Evolutionary conservation across 2,888 invertebrate species (phyloP).

Genomic region (Luperina testacea): DNA sequence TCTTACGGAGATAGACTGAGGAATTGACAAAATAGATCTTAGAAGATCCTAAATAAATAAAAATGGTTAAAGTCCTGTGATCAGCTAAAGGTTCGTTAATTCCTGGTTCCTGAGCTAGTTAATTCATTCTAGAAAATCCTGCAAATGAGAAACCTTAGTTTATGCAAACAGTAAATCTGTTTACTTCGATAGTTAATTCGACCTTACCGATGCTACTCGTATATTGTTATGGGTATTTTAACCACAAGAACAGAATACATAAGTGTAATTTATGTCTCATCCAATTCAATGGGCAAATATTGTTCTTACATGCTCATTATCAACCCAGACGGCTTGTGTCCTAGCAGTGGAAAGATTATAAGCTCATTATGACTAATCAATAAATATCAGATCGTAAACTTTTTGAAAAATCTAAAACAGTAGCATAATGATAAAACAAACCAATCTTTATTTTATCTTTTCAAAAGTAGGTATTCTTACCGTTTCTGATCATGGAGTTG

Average conservation of each 20-base stretch:
- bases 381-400: neutral
- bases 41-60: neutral
- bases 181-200: neutral
- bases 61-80: neutral
- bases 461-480: constrained; percentile 58
- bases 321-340: neutral
- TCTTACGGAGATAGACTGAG: constrained; percentile 75
- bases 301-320: neutral
- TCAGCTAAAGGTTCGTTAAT: neutral
- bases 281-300: neutral
- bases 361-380: neutral
- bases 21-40: neutral
- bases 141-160: neutral
- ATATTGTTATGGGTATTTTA: neutral
- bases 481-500: constrained; percentile 75
- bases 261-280: neutral
- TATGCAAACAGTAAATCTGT: neutral
- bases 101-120: no score
- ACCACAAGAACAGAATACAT: neutral
- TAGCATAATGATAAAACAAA: neutral
- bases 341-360: neutral
- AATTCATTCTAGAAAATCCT: neutral
- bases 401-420: neutral
- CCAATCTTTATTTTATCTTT: neutral
- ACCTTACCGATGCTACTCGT: no score